These are phyloP conservation scores for Frankliniella fusca DNA, from an alignment of 2,888 invertebrate genomes.

Conservation along the genomic window DNA sequence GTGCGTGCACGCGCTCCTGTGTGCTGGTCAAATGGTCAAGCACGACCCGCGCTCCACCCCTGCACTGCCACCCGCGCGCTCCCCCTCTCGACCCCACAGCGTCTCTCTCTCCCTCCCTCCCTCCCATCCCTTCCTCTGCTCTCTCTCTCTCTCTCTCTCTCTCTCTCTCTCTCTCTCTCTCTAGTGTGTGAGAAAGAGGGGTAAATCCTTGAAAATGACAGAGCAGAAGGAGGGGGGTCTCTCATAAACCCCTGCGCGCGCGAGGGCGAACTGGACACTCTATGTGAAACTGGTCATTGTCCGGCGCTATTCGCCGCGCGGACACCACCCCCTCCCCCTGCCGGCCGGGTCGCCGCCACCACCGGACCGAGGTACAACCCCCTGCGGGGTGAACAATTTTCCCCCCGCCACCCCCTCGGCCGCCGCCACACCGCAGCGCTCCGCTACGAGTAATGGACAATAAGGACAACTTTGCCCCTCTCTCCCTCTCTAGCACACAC, in stretches of 20 bases:
- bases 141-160: background rate
- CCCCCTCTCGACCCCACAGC: background rate
- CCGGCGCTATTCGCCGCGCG: background rate
- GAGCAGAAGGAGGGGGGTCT: slow-evolving; percentile 7
- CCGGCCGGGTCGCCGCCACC: background rate
- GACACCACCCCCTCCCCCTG: background rate
- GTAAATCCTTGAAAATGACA: slow-evolving; percentile 15
- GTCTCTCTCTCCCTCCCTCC: background rate
- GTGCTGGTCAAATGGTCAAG: background rate
- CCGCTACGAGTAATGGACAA: slow-evolving; percentile 15
- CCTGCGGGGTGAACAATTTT: background rate
- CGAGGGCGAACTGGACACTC: background rate
- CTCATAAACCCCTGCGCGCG: background rate
- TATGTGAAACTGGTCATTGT: background rate
- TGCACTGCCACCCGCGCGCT: too few species aligned
- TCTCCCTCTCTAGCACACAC: background rate
- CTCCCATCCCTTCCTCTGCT: background rate
- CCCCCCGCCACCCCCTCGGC: background rate
- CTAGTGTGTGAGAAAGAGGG: background rate
- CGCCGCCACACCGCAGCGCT: background rate
- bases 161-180: background rate
- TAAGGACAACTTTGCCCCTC: background rate
- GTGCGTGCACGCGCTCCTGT: background rate
- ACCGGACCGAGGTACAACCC: too few species aligned
- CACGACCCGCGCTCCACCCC: background rate